These are phyloP conservation scores for Phyllostomus hastatus DNA, from an alignment of 2,113 vertebrate species.

Conservation along the genomic window DNA sequence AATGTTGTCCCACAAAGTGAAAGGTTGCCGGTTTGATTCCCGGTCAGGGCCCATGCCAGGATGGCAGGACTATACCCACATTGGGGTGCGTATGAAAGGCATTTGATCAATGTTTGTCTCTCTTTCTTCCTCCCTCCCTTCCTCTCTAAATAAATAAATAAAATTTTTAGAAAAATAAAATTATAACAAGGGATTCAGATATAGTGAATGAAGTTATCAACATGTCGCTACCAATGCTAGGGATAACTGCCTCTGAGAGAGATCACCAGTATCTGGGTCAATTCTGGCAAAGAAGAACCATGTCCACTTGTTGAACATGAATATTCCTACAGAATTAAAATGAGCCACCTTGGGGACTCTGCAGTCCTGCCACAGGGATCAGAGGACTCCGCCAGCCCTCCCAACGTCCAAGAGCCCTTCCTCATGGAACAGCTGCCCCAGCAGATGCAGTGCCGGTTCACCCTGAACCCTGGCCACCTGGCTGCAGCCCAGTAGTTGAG, in stretches of 20 bases:
- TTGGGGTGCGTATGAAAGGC: too few species aligned
- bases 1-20: too few species aligned
- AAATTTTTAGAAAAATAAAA: too few species aligned
- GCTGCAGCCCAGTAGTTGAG: constrained; percentile 77
- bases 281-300: neutral
- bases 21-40: too few species aligned
- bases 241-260: constrained; percentile 80
- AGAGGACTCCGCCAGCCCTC: constrained; percentile 78
- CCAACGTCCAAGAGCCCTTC: constrained; percentile 84
- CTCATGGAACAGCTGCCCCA: constrained; percentile 88
- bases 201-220: constrained; percentile 90
- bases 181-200: constrained; percentile 84
- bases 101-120: too few species aligned
- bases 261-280: neutral
- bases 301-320: constrained; percentile 84
- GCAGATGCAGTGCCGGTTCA: constrained; percentile 94
- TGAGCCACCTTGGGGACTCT: constrained; percentile 90
- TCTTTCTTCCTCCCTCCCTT: too few species aligned
- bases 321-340: constrained; percentile 95
- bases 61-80: too few species aligned
- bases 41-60: too few species aligned
- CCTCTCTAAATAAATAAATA: too few species aligned
- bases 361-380: constrained; percentile 76
- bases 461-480: constrained; percentile 88
- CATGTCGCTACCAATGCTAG: constrained; percentile 91